These are phyloP conservation scores for Acholoe squamosa DNA, from an alignment of 2,888 invertebrate species.

Conservation along the genomic window DNA sequence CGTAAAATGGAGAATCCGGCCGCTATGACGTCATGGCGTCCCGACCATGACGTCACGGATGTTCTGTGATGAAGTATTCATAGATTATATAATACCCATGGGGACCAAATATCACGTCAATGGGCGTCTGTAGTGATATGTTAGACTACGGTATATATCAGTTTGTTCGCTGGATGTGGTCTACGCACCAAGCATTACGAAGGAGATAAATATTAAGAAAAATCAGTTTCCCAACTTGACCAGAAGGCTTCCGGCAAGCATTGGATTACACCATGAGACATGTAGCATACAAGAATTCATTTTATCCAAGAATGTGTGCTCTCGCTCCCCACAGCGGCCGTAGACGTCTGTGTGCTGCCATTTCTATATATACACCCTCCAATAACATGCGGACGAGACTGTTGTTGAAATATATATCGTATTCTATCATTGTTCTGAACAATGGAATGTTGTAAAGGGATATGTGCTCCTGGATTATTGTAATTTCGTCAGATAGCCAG, in stretches of 20 bases:
- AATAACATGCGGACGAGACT: background rate
- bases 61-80: slow-evolving; percentile 27
- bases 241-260: too few species aligned
- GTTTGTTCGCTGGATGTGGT: background rate
- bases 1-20: background rate
- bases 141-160: background rate
- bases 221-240: too few species aligned
- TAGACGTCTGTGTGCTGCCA: too few species aligned
- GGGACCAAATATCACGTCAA: background rate
- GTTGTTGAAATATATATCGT: background rate
- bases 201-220: too few species aligned
- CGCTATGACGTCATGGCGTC: background rate
- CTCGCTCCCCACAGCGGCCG: too few species aligned
- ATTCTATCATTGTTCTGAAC: background rate
- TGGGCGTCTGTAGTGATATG: background rate
- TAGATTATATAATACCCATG: background rate
- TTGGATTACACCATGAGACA: too few species aligned
- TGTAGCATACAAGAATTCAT: too few species aligned
- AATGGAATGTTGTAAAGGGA: background rate
- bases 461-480: too few species aligned
- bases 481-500: too few species aligned
- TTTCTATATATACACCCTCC: background rate
- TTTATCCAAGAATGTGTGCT: too few species aligned
- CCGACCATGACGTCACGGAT: background rate
- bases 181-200: too few species aligned